Conservation (phyloP, 2,888 invertebrate genomes). For the Thera britannica region DNA sequence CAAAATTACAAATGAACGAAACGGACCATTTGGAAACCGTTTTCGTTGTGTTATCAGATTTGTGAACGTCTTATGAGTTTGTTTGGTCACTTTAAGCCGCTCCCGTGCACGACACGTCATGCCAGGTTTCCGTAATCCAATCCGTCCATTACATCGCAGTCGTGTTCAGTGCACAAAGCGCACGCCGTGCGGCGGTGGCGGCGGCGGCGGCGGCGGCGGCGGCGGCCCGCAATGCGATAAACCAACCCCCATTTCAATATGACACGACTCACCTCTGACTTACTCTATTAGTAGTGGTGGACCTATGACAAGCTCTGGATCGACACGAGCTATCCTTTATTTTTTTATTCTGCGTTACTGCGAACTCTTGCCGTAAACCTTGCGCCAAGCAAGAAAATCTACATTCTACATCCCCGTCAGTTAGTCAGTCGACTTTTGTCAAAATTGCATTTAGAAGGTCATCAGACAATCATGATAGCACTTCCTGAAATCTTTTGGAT, state of each 20-base stretch:
- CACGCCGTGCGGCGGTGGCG: not conserved
- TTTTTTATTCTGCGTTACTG: too few relatives aligned
- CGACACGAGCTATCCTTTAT: not conserved
- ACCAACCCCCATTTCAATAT: slow-evolving; percentile 43
- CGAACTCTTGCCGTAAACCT: too few relatives aligned
- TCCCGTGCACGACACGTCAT: slow-evolving; percentile 23
- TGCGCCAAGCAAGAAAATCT: too few relatives aligned
- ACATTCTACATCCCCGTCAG: too few relatives aligned
- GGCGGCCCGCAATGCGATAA: slow-evolving; percentile 47
- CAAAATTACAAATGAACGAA: too few relatives aligned
- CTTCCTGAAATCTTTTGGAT: not conserved
- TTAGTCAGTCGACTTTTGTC: not conserved
- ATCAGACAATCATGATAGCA: not conserved
- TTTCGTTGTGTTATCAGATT: slow-evolving; percentile 5
- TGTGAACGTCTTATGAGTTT: slow-evolving; percentile 5
- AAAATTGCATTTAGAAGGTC: not conserved
- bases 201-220: not conserved
- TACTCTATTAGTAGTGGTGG: slow-evolving; percentile 16
- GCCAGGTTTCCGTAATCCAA: slow-evolving; percentile 29
- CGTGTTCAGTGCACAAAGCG: slow-evolving; percentile 21
- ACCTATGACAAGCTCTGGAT: not conserved
- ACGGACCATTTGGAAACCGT: not conserved
- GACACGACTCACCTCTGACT: slow-evolving; percentile 35
- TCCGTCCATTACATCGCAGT: slow-evolving; percentile 22
- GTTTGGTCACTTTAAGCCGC: slow-evolving; percentile 19